Base-by-base conservation (phyloP, 2,888 invertebrate species). In the Agrotis clavis region DNA sequence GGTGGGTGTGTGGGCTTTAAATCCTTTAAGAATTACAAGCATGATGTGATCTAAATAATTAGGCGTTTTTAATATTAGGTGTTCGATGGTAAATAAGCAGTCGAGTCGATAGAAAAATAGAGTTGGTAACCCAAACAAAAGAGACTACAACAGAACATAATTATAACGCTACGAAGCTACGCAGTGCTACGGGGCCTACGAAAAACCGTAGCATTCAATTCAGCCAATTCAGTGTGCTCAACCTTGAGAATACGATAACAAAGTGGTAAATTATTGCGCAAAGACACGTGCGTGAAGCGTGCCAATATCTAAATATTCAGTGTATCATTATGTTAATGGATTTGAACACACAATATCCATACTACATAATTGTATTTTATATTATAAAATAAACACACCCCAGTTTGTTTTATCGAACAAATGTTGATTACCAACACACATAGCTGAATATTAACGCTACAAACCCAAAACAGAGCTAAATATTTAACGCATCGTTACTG, bases 401-500 rank as follows among this genome's bases (percentile, higher is more conserved):
- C 21, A 56, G 30, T 72, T 71, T 56, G 18, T 61, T 59, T 62
- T 59, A 18, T 25, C 18, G 30, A 61, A 79, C 47, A 41, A 66
- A 64, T 54, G n/a, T 68, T 62, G 25, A 25, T 21, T 18, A 47
- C 25, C 21, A 71, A 45, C 30, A 18, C n/a, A 61, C 51, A 48
- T 51, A 81, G 25, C 48, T 47, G n/a, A 25, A n/a, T 50, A 79
- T 53, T 65, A 76, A 25, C 45, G 50, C 45, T 65, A 21, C 51
- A 51, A 54, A 41, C 71, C 25, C 53, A 64, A 78, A 54, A 64
- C 61, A 66, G 13, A 50, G 11, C 41, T 65, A 59, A 68, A 82
- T 72, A 79, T 72, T 79, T 51, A 78, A 35, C 53, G 50, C 47
- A 56, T 67, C 62, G 60, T 61, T 59, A 63, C 78, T 63, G 30